A percentile compares a stretch with the other conserved stretches of the same genome.
Conservation (phyloP, 1,140 invertebrate genomes). For the Nasonia giraulti region DNA sequence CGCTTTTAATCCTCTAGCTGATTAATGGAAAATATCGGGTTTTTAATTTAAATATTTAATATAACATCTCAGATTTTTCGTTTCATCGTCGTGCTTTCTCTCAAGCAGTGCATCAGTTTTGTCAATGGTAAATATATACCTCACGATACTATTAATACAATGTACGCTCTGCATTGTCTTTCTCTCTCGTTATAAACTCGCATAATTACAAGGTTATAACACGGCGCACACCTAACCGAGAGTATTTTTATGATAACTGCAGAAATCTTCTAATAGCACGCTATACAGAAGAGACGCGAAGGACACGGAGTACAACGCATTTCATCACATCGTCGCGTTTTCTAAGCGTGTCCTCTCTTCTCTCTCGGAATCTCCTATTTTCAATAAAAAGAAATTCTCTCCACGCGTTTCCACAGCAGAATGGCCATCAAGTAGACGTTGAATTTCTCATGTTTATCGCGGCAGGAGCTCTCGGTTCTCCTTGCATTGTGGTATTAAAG, state of each 20-base stretch:
- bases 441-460: no score
- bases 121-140: no score
- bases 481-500: background rate
- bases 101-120: no score
- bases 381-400: slow-evolving; percentile 1
- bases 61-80: no score
- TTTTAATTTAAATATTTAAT: no score
- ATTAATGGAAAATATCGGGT: no score
- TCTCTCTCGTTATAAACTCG: background rate
- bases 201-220: background rate
- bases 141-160: no score
- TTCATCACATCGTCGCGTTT: background rate
- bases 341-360: background rate
- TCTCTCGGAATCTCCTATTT: background rate
- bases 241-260: background rate
- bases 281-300: background rate
- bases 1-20: no score
- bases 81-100: no score
- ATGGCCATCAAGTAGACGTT: no score
- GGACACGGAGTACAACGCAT: background rate
- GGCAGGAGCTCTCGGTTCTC: no score
- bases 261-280: background rate
- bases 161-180: background rate
- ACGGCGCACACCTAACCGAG: background rate
- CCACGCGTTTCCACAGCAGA: background rate